Percentiles rank a stretch among this genome's conserved stretches.
These are phyloP conservation scores for Psilanteris sp. DNA, from an alignment of 1,140 invertebrate genomes.

Conservation along the genomic window DNA sequence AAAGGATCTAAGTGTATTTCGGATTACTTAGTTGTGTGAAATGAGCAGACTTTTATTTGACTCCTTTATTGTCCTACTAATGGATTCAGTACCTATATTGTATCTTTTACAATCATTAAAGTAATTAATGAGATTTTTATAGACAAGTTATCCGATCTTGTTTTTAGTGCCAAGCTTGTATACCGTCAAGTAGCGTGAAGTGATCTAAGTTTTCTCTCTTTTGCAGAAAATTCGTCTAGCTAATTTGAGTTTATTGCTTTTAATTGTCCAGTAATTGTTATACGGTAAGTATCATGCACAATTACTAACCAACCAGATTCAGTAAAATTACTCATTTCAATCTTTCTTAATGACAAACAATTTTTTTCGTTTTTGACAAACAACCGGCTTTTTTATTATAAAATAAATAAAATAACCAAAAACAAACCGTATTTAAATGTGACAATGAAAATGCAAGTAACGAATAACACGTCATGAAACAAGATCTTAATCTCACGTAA, in stretches of 20 bases:
- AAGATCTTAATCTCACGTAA: conserved; percentile 6
- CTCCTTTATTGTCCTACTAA: conserved; percentile 36
- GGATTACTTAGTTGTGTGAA: conserved; percentile 18
- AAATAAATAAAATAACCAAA: too few relatives aligned
- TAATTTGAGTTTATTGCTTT: neutral
- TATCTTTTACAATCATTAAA: conserved; percentile 38
- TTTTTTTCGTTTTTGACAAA: too few relatives aligned
- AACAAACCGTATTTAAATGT: too few relatives aligned
- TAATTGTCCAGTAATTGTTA: too few relatives aligned
- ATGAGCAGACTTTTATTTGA: conserved; percentile 30
- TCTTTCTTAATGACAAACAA: too few relatives aligned
- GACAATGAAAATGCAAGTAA: too few relatives aligned
- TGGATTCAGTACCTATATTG: conserved; percentile 25
- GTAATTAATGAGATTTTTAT: conserved; percentile 43
- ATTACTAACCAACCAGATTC: too few relatives aligned
- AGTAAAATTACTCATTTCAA: too few relatives aligned
- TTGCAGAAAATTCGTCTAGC: neutral
- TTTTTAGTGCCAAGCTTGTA: conserved; percentile 24
- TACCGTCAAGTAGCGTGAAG: conserved; percentile 12
- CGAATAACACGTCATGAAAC: too few relatives aligned
- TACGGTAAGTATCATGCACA: too few relatives aligned
- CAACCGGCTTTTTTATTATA: too few relatives aligned
- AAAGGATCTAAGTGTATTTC: conserved; percentile 9
- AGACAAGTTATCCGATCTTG: neutral
- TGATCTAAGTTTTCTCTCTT: conserved; percentile 2